A percentile compares a stretch with the other conserved stretches of the same genome.
Evolutionary conservation across 2,797 vertebrate genomes (phyloP).

Genomic region (Karalla daura): DNA sequence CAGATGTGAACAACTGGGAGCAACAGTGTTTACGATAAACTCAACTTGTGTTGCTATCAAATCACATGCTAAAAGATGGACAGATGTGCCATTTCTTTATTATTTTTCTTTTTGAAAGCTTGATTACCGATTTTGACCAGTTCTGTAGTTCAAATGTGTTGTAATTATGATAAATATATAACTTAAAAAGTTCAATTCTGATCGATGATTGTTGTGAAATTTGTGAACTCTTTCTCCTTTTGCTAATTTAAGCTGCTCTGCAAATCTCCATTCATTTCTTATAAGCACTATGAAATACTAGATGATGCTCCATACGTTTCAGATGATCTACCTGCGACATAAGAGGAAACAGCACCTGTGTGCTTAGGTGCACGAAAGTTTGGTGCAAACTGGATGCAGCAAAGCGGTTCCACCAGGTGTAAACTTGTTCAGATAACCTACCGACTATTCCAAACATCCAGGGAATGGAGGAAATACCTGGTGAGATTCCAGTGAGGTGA

Average conservation of each 20-base stretch:
- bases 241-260: too few species aligned
- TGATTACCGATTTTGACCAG: too few species aligned
- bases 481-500: conserved; percentile 33
- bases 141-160: too few species aligned
- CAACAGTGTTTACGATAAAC: neutral
- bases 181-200: too few species aligned
- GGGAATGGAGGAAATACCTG: conserved; percentile 60
- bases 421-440: conserved; percentile 53
- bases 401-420: conserved; percentile 43
- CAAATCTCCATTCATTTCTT: too few species aligned
- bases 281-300: too few species aligned
- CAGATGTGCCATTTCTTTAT: neutral
- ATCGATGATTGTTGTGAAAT: too few species aligned
- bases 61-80: neutral
- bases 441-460: conserved; percentile 58
- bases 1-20: conserved; percentile 10
- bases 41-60: neutral
- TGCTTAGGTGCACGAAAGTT: conserved; percentile 6
- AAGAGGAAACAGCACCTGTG: too few species aligned
- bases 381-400: conserved; percentile 14
- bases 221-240: too few species aligned
- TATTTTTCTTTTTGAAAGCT: neutral
- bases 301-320: too few species aligned
- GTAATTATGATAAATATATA: too few species aligned
- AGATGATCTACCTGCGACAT: too few species aligned